Conservation (phyloP, 2,797 vertebrate genomes). For the Schizopygopsis pylzovi region DNA sequence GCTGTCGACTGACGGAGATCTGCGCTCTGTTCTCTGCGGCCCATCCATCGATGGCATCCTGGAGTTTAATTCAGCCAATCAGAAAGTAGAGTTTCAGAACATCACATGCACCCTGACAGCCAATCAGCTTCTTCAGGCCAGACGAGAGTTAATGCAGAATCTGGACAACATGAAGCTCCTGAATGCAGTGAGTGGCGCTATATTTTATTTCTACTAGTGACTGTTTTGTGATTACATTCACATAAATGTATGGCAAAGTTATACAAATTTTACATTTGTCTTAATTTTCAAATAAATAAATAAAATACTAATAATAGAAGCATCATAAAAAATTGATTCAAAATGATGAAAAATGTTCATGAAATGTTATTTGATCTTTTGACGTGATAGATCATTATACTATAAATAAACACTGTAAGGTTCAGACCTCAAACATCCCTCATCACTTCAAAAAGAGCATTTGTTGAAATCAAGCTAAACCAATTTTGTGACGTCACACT, state of each 20-base stretch:
- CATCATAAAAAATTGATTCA: too few relatives aligned
- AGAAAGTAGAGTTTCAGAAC: slow-evolving; percentile 75
- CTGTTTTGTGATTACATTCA: not conserved
- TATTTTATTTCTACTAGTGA: not conserved
- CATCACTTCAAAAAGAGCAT: too few relatives aligned
- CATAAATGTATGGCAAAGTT: too few relatives aligned
- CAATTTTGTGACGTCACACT: too few relatives aligned
- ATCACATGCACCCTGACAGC: slow-evolving; percentile 76
- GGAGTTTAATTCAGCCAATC: slow-evolving; percentile 71
- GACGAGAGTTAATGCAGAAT: slow-evolving; percentile 66
- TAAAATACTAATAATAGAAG: not conserved
- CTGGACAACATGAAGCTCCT: slow-evolving; percentile 68
- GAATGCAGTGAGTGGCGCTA: slow-evolving; percentile 65
- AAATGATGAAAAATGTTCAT: too few relatives aligned
- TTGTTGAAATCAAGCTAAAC: too few relatives aligned
- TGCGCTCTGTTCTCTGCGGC: slow-evolving; percentile 72
- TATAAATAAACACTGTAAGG: too few relatives aligned
- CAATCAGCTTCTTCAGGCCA: slow-evolving; percentile 72
- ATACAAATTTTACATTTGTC: too few relatives aligned
- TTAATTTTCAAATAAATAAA: not conserved
- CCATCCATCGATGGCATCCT: slow-evolving; percentile 59
- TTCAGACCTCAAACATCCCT: too few relatives aligned
- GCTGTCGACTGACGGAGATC: slow-evolving; percentile 49
- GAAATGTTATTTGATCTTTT: too few relatives aligned
- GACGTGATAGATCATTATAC: too few relatives aligned